These are phyloP conservation scores for Orchesella cincta DNA, from an alignment of 1,140 invertebrate genomes.

Conservation along the genomic window DNA sequence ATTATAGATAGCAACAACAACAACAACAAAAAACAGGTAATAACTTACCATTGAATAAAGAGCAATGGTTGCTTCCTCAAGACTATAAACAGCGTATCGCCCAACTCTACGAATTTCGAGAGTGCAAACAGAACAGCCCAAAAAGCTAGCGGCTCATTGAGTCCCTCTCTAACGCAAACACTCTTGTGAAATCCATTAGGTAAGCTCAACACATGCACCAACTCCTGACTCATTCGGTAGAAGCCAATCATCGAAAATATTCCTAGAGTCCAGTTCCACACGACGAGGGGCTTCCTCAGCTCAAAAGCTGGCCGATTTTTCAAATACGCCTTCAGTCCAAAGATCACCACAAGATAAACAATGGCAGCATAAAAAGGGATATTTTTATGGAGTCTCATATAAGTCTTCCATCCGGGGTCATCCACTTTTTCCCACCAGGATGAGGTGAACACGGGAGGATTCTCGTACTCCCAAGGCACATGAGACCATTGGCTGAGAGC, in stretches of 20 bases:
- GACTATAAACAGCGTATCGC: constrained; percentile 22
- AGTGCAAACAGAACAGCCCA: constrained; percentile 22
- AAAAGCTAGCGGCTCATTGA: constrained; percentile 25
- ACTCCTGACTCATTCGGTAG: constrained; percentile 23
- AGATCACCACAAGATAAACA: constrained; percentile 6
- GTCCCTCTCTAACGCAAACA: constrained; percentile 9
- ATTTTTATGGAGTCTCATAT: neutral
- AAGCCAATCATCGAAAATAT: constrained; percentile 2
- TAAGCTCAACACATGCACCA: constrained; percentile 22
- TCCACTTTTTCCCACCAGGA: constrained; percentile 13
- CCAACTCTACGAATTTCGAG: constrained; percentile 24
- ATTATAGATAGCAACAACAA: neutral
- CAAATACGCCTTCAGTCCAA: constrained; percentile 1
- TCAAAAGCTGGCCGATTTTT: neutral
- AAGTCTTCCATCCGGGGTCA: constrained; percentile 21
- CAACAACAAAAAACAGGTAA: neutral
- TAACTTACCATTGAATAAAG: constrained; percentile 26
- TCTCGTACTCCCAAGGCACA: constrained; percentile 20
- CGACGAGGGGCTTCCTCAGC: neutral
- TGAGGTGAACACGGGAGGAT: neutral
- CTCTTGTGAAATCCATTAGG: constrained; percentile 21
- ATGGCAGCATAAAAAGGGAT: constrained; percentile 9
- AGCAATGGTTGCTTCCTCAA: constrained; percentile 23
- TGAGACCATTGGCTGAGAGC: neutral
- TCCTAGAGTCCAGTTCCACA: neutral